Base-by-base conservation (phyloP, 35 echinoderm and acorn worm genomes). In the Diadema setosum region DNA sequence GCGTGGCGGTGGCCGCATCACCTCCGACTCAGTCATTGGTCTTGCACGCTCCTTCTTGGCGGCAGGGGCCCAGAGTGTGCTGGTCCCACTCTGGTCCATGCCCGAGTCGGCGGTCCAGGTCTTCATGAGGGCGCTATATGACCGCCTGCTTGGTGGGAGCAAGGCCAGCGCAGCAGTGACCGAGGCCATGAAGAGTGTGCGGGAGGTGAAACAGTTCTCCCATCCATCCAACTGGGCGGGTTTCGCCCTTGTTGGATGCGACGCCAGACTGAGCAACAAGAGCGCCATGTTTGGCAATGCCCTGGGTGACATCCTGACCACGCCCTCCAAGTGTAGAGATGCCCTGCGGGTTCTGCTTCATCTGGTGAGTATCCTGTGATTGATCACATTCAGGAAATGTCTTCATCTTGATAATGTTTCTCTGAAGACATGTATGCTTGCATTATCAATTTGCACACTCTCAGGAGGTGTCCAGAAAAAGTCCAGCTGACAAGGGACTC, bases 271-370 rank as follows among this genome's bases (percentile, higher is more conserved):
- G 75, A 95, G 90, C 46, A 99, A 95, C 78, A 99, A 99, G 85
- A 99, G 92, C 57, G 93, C 92, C 42, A 99, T 99, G 96, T 86
- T 99, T 83, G 96, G 96, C 29, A 99, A 99, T 58, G 96, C 96
- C 16, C 86, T 99, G 1, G 92, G 89, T 0, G 96, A 99, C 76
- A 45, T 99, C 21, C 59, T 99, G 46, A 91, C 87, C 34, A 94
- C 96, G 12, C 96, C 96, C 23, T 86, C 65, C 9, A 94, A 94
- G 44, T 99, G 93, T 46, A 91, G 96, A 42, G 96, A 99, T 84
- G 93, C 96, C 17, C 85, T 99, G 12, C 86, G 96, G 45, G 96
- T 99, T 3, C 86, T 99, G 0, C 92, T 99, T 7, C 96, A 99
- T 95, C 81, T 99, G 89, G 93, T 94, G 44, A 91, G 96, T 80